Evolutionary conservation across 2,888 invertebrate genomes (phyloP).

Genomic region (Trichopria drosophilae): DNA sequence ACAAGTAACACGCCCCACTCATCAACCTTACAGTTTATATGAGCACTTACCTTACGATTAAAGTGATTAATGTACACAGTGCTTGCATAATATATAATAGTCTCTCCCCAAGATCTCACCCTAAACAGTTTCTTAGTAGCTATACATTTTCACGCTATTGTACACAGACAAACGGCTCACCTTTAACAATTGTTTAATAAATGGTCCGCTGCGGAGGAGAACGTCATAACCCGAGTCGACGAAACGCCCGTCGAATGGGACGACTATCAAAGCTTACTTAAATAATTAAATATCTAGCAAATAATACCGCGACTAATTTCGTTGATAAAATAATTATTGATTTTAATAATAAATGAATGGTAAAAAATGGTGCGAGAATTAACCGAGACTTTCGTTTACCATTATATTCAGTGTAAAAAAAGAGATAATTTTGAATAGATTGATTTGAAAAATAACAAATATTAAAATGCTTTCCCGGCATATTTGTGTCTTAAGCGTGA

Average conservation of each 20-base stretch:
- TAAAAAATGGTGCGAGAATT: no score
- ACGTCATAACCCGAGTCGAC: no score
- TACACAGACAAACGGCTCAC: constrained; percentile 22
- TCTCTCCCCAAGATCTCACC: not conserved
- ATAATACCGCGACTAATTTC: not conserved
- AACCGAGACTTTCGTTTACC: no score
- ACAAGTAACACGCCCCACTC: no score
- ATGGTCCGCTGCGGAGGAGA: constrained; percentile 18
- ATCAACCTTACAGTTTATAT: not conserved
- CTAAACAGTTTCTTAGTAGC: constrained; percentile 6
- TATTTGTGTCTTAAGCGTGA: no score
- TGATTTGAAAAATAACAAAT: no score
- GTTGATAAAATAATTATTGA: no score
- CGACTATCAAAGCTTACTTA: no score
- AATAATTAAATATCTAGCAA: not conserved
- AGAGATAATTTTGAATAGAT: no score
- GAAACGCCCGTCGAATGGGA: constrained; percentile 14
- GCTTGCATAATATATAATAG: constrained; percentile 21
- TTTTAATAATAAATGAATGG: no score
- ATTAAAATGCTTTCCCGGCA: no score
- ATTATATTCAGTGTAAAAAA: no score
- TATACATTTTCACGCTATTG: constrained; percentile 23
- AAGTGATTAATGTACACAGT: constrained; percentile 25
- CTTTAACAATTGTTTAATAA: constrained; percentile 43
- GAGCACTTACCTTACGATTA: constrained; percentile 14